Evolutionary conservation across 2,888 invertebrate genomes (phyloP), one percentile per base, ranked within the genome.

Genomic region (Sepioteuthis lessoniana): DNA sequence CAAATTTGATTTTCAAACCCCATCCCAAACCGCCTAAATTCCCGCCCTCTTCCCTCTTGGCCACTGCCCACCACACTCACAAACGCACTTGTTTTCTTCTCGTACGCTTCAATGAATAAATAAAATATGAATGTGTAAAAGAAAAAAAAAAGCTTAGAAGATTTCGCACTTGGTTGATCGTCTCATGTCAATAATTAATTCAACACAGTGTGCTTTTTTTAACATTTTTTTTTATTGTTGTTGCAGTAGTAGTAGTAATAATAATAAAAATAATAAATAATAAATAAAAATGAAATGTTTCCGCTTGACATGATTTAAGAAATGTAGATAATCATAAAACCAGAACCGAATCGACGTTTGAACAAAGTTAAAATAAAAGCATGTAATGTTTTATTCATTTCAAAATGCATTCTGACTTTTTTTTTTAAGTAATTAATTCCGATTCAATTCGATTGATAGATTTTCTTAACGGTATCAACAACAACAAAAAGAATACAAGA

Each of bases 181-280:
- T 76, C 76, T 76, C n/a, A 76, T 76, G n/a, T 35, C 35, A 76
- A 76, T 76, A 76, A 76, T 76, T 76, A 76, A 76, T 76, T 76
- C 76, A n/a, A 76, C n/a, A 76, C n/a, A n/a, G 2, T n/a, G 35
- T 35, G n/a, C 35, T 4, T 35, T 76, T 35, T 16, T 47, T 16
- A 4, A 1, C 19, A 1, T 47, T 47, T 47, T 1, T 47, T 13
- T 47, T 16, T 16, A 13, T 47, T 47, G 10, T 47, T 16, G 5
- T 60, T 60, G n/a, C n/a, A n/a, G n/a, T n/a, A n/a, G n/a, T n/a
- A n/a, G n/a, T n/a, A n/a, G n/a, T n/a, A n/a, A n/a, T n/a, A n/a
- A n/a, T n/a, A n/a, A n/a, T n/a, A n/a, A n/a, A n/a, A n/a, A n/a
- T n/a, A n/a, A n/a, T n/a, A n/a, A n/a, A n/a, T n/a, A n/a, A n/a